Conservation (phyloP, 2,888 invertebrate genomes). For the Idaea straminata region DNA sequence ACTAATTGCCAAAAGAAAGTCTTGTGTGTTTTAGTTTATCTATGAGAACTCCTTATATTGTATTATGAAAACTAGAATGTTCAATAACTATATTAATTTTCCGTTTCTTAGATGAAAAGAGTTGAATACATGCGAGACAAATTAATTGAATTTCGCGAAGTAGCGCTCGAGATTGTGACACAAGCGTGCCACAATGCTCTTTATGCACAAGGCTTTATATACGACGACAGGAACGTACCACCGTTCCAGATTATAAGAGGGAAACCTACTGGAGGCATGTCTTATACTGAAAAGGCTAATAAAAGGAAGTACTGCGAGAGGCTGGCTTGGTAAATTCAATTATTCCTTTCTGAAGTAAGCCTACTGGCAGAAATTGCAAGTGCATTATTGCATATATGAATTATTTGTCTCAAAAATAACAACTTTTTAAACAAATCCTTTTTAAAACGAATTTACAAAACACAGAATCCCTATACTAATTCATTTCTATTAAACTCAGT, state of each 20-base stretch:
- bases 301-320: conserved; percentile 90
- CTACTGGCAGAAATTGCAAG: no score
- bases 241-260: conserved; percentile 76
- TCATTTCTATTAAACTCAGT: no score
- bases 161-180: conserved; percentile 67
- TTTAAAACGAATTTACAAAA: no score
- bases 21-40: no score
- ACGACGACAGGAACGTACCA: conserved; percentile 83
- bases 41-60: no score
- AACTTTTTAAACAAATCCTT: no score
- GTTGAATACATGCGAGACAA: conserved; percentile 59
- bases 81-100: background rate
- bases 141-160: conserved; percentile 55
- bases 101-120: conserved; percentile 67
- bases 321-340: conserved; percentile 83
- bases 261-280: conserved; percentile 85
- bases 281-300: conserved; percentile 92
- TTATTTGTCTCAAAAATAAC: no score
- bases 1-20: no score
- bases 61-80: conserved; percentile 7
- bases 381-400: background rate
- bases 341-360: background rate
- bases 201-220: conserved; percentile 87
- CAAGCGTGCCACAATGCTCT: conserved; percentile 88
- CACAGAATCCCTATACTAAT: no score